Percentiles rank a stretch among this genome's conserved stretches.
Conservation (phyloP, 2,113 vertebrate species). For the Gopherus evgoodei region DNA sequence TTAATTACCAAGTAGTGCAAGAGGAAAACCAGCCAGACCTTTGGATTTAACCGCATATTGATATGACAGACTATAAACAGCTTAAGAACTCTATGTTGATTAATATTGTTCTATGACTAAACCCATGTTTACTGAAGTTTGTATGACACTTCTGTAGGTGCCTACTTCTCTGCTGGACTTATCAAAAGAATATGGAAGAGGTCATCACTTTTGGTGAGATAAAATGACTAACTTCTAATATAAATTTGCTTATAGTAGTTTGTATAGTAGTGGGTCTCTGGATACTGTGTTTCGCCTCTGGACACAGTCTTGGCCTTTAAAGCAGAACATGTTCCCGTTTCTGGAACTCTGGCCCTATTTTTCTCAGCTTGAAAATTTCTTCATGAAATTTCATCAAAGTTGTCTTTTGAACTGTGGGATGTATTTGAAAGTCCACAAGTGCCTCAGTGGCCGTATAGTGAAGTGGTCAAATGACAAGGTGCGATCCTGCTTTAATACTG, state of each 20-base stretch:
- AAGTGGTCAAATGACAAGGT: not conserved
- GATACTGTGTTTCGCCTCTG: not conserved
- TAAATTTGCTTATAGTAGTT: not conserved
- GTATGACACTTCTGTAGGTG: constrained; percentile 54
- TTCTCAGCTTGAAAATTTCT: not conserved
- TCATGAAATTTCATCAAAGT: not conserved
- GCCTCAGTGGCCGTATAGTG: not conserved
- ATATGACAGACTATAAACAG: not conserved
- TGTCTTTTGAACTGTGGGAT: not conserved
- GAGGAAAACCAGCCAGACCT: not conserved
- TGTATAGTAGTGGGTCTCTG: not conserved
- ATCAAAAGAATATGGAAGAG: constrained; percentile 61
- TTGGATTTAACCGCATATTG: not conserved
- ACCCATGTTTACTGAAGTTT: not conserved
- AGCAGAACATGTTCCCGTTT: not conserved
- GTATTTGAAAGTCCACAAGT: not conserved
- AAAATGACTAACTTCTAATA: not conserved
- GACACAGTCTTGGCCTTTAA: not conserved
- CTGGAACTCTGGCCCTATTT: not conserved
- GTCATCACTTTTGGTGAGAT: constrained; percentile 73
- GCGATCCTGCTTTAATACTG: not conserved
- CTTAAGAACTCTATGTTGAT: not conserved
- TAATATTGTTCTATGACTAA: not conserved
- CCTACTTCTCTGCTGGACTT: constrained; percentile 50
- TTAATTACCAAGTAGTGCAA: not conserved